A percentile compares a stretch with the other conserved stretches of the same genome.
These are phyloP conservation scores for Bombus sibiricus DNA, from an alignment of 1,140 invertebrate species.

Conservation along the genomic window DNA sequence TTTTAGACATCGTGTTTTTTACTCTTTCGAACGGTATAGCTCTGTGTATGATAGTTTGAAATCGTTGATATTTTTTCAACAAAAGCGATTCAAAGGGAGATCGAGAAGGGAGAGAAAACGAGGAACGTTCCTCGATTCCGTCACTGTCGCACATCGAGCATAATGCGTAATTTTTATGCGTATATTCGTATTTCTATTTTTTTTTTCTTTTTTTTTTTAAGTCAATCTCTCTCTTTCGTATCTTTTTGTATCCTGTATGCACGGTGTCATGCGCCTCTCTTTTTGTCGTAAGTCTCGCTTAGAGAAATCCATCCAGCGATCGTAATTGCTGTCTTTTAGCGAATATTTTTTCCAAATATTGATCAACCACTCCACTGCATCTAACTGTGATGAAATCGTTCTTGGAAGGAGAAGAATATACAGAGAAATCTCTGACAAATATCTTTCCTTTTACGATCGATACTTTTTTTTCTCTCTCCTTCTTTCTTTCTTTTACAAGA, in stretches of 20 bases:
- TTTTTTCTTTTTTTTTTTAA: not conserved
- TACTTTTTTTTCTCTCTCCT: no score
- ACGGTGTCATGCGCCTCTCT: slow-evolving; percentile 49
- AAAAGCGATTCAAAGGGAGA: not conserved
- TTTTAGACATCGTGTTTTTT: slow-evolving; percentile 38
- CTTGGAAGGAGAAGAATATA: not conserved
- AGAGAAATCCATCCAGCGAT: slow-evolving; percentile 38
- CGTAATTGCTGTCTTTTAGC: slow-evolving; percentile 16
- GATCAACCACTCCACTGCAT: slow-evolving; percentile 41
- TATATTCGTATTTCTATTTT: not conserved
- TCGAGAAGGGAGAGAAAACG: not conserved
- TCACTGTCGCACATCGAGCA: slow-evolving; percentile 1
- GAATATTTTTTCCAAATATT: slow-evolving; percentile 7
- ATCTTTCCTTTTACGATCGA: no score
- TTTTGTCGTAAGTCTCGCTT: slow-evolving; percentile 38
- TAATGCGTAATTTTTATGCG: not conserved
- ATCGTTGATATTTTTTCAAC: not conserved
- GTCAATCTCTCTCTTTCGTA: not conserved
- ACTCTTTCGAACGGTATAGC: slow-evolving; percentile 14
- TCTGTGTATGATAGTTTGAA: slow-evolving; percentile 8
- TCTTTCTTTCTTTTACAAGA: not conserved
- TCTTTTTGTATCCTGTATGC: slow-evolving; percentile 35
- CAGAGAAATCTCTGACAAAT: not conserved
- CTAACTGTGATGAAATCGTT: slow-evolving; percentile 41
- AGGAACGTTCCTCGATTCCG: not conserved